Percentiles rank a stretch among this genome's conserved stretches.
phyloP scores from a whole-genome alignment of 2,888 invertebrate genomes.

The Operophtera brumata region DNA sequence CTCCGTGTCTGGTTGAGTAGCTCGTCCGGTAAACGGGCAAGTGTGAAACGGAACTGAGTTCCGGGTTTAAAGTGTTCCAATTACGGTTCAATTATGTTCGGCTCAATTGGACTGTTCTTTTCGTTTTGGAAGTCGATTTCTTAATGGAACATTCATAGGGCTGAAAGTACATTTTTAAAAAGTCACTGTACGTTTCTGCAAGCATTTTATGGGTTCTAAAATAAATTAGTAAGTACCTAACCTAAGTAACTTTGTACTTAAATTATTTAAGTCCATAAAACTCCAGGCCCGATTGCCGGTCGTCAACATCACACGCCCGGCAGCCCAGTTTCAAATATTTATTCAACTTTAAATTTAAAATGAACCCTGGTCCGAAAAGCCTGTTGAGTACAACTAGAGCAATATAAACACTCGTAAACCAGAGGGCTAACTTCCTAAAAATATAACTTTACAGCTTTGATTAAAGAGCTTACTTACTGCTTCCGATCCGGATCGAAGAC shows the following conservation, averaged over 20 bases:
- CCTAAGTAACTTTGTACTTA: constrained; percentile 13
- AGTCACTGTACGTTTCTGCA: neutral
- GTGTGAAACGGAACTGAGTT: constrained; percentile 13
- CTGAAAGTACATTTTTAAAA: neutral
- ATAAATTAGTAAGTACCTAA: constrained; percentile 4
- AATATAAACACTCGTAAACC: constrained; percentile 43
- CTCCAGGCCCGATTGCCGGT: constrained; percentile 8
- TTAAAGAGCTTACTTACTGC: constrained; percentile 27
- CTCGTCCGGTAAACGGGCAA: constrained; percentile 2
- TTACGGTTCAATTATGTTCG: constrained; percentile 19
- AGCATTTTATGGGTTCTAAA: neutral
- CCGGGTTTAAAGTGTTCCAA: constrained; percentile 14
- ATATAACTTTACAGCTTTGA: constrained; percentile 50
- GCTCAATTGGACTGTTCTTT: constrained; percentile 13
- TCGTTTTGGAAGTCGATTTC: constrained; percentile 6
- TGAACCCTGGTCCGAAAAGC: constrained; percentile 27
- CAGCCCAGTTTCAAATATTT: constrained; percentile 22
- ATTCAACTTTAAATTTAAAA: constrained; percentile 26
- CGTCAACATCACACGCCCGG: constrained; percentile 15
- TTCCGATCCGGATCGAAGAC: neutral
- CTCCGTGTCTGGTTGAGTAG: neutral
- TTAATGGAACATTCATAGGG: neutral
- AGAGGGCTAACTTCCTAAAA: constrained; percentile 42
- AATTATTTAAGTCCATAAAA: constrained; percentile 15
- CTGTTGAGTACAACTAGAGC: constrained; percentile 43